Evolutionary conservation across 30 jellyfish, hydroid and myxozoan genomes (phyloP).

Genomic region (Aurelia aurita): DNA sequence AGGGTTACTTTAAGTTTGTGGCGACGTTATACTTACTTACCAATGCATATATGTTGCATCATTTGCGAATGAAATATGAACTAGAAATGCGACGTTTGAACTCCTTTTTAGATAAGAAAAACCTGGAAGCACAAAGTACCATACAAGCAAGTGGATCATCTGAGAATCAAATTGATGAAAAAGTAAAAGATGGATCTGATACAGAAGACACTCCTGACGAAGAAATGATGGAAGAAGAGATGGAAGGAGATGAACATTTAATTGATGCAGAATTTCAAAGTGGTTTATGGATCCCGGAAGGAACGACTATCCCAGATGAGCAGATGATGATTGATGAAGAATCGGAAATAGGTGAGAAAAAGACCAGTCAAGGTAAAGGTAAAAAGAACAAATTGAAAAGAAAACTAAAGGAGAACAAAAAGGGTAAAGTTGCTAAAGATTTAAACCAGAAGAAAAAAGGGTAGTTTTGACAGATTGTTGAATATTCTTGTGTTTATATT

Average conservation of each 20-base stretch:
- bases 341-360: neutral
- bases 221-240: neutral
- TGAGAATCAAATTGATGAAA: neutral
- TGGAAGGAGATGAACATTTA: conserved; percentile 5
- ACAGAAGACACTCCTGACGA: neutral
- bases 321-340: conserved; percentile 14
- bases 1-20: too few relatives aligned
- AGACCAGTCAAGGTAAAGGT: neutral
- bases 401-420: conserved; percentile 41
- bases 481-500: conserved; percentile 3
- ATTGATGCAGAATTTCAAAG: too few relatives aligned
- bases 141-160: too few relatives aligned
- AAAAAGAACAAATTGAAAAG: conserved; percentile 25
- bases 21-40: too few relatives aligned
- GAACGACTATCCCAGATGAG: neutral
- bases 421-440: neutral
- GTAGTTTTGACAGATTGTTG: neutral
- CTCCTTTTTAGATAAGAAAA: conserved; percentile 7
- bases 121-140: neutral
- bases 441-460: conserved; percentile 32
- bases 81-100: neutral
- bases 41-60: too few relatives aligned
- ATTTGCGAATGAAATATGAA: too few relatives aligned
- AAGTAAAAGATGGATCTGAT: conserved; percentile 2
- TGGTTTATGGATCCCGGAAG: neutral